Conservation (phyloP, 2,113 vertebrate genomes). For the Echinops telfairi region DNA sequence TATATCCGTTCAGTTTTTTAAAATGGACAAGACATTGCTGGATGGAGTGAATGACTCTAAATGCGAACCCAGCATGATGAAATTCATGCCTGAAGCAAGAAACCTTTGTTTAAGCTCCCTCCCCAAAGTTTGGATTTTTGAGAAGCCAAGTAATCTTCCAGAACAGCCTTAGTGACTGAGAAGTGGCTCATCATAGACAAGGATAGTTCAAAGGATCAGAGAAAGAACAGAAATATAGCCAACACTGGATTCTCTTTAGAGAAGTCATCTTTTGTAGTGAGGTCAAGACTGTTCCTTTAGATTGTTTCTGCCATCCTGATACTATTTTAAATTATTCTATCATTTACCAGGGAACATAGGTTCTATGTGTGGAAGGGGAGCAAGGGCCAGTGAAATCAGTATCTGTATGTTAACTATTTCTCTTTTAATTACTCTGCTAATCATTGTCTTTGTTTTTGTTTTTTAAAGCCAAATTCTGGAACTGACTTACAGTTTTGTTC, state of each 20-base stretch:
- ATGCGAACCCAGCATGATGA: not conserved
- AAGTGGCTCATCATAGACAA: not conserved
- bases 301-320: not conserved
- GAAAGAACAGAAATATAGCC: not conserved
- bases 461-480: not conserved
- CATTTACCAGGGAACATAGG: not conserved
- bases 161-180: not conserved
- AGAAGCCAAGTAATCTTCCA: not conserved
- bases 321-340: not conserved
- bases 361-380: not conserved
- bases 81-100: conserved; percentile 44
- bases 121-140: conserved; percentile 23
- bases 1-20: conserved; percentile 23
- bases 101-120: conserved; percentile 25
- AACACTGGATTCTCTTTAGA: not conserved
- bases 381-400: not conserved
- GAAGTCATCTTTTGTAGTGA: not conserved
- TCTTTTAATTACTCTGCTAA: not conserved
- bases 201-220: conserved; percentile 25
- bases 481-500: not conserved
- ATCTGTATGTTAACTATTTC: not conserved
- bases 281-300: not conserved
- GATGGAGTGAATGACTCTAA: conserved; percentile 33
- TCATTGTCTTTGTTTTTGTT: not conserved
- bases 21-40: conserved; percentile 11